Evolutionary conservation across 2,113 vertebrate genomes (phyloP).

Genomic region (Edolisoma coerulescens): DNA sequence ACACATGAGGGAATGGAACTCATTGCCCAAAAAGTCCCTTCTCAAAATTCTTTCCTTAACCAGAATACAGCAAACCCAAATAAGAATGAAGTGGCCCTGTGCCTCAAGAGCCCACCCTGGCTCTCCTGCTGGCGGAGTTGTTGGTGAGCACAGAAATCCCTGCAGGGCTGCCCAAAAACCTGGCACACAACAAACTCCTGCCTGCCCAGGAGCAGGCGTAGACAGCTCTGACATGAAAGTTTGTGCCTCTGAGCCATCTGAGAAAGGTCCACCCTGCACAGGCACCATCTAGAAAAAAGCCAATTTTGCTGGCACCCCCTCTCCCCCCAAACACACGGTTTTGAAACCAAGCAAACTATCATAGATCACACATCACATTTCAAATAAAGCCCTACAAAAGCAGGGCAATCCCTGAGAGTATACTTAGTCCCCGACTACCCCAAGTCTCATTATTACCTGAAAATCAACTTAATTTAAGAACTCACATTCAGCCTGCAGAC

Average conservation of each 20-base stretch:
- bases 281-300: not conserved
- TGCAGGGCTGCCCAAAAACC: not conserved
- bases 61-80: not conserved
- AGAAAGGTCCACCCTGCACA: not conserved
- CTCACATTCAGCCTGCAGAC: not conserved
- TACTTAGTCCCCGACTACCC: not conserved
- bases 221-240: not conserved
- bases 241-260: not conserved
- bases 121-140: not conserved
- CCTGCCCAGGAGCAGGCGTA: not conserved
- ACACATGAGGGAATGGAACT: not conserved
- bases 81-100: not conserved
- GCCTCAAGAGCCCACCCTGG: not conserved
- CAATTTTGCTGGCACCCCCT: not conserved
- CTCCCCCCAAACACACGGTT: accelerated
- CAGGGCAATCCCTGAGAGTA: not conserved
- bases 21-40: not conserved
- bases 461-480: not conserved
- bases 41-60: not conserved
- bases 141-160: not conserved
- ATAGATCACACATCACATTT: not conserved
- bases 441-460: not conserved
- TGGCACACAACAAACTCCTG: not conserved
- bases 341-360: not conserved
- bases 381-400: not conserved